These are phyloP conservation scores for Drepana falcataria DNA, from an alignment of 2,888 invertebrate species.

Conservation along the genomic window DNA sequence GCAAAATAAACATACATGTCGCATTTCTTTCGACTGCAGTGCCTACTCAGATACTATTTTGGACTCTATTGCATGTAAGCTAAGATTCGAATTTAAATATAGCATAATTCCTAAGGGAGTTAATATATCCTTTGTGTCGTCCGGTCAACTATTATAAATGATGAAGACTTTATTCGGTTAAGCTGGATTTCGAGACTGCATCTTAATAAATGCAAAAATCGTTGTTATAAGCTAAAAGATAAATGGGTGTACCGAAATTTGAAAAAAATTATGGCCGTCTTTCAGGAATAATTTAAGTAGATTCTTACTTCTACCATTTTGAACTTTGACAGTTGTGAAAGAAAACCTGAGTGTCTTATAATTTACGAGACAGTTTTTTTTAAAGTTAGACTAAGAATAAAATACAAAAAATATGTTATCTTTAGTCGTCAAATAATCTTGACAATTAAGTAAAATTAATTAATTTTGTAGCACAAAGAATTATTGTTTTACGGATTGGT, in stretches of 20 bases:
- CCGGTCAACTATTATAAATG: not conserved
- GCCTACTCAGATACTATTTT: slow-evolving; percentile 10
- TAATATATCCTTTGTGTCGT: not conserved
- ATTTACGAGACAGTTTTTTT: no score
- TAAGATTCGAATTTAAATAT: slow-evolving; percentile 1
- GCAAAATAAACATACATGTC: slow-evolving; percentile 75
- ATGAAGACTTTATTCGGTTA: not conserved
- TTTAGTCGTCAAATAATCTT: no score
- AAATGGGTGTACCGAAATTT: not conserved
- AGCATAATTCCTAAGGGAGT: not conserved
- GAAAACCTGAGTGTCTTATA: no score
- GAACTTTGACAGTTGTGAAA: no score
- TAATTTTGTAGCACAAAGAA: no score
- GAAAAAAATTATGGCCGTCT: not conserved
- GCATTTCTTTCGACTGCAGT: slow-evolving; percentile 34
- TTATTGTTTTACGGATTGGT: no score
- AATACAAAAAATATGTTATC: no score
- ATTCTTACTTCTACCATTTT: no score
- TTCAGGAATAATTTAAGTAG: no score
- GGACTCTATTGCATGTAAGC: slow-evolving; percentile 15
- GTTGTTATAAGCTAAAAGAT: not conserved
- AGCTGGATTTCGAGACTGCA: not conserved
- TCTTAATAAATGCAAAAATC: not conserved
- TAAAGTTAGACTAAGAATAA: no score
- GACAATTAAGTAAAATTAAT: no score